Conservation (phyloP, 2,113 vertebrate genomes). For the Dolichotis patagonum region DNA sequence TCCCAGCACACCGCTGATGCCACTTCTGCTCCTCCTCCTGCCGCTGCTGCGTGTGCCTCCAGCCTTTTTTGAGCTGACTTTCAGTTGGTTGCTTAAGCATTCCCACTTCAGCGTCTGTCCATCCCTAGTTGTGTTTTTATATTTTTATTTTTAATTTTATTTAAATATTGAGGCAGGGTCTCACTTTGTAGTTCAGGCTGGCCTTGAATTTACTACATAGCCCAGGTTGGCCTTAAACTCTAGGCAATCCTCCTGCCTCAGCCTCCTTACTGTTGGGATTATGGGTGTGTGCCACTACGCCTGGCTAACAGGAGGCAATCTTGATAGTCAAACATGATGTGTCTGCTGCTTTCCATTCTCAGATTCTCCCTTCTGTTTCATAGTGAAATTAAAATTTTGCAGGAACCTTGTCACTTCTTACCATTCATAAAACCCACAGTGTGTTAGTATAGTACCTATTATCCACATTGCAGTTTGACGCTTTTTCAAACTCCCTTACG, state of each 20-base stretch:
- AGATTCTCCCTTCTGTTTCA: neutral
- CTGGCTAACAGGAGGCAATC: neutral
- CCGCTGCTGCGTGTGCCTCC: neutral
- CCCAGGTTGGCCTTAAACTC: neutral
- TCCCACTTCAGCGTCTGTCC: neutral
- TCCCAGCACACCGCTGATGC: neutral
- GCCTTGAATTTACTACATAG: neutral
- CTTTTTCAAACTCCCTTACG: neutral
- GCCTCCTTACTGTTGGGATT: too few relatives aligned
- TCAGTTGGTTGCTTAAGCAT: neutral
- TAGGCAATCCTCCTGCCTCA: neutral
- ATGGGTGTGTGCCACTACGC: too few relatives aligned
- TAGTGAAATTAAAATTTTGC: neutral
- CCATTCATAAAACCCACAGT: constrained; percentile 41
- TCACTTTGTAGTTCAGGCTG: neutral
- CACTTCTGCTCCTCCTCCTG: too few relatives aligned
- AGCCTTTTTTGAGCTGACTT: neutral
- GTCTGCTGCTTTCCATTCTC: neutral
- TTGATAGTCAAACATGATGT: neutral
- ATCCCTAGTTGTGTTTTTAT: neutral
- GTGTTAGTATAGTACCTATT: neutral
- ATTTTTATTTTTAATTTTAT: neutral
- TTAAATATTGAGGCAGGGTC: neutral
- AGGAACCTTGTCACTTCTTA: constrained; percentile 42
- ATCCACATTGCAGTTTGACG: neutral